A percentile compares a stretch with the other conserved stretches of the same genome.
Conservation (phyloP, 2,888 invertebrate species). For the Polyploca ridens region DNA sequence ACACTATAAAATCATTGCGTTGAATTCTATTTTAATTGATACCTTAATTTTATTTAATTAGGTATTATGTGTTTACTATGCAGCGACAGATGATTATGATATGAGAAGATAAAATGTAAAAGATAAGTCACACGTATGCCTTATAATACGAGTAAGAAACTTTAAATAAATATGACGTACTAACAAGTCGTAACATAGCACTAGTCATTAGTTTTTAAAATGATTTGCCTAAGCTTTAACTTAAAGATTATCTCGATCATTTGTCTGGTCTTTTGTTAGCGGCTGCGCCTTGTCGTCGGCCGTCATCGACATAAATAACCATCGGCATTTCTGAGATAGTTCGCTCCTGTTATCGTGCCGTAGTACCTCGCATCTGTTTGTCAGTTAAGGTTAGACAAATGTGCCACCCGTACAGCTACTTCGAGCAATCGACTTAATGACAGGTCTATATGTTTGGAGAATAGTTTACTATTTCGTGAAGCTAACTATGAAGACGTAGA, state of each 20-base stretch:
- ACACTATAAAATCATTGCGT: conserved; percentile 45
- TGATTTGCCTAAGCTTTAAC: conserved; percentile 49
- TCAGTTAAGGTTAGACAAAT: conserved; percentile 66
- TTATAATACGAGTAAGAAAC: neutral
- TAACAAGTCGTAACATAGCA: neutral
- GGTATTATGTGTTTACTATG: conserved; percentile 11
- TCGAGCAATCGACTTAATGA: conserved; percentile 51
- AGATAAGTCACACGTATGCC: neutral
- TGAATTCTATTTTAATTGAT: conserved; percentile 41
- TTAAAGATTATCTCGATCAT: conserved; percentile 74
- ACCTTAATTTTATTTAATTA: conserved; percentile 26
- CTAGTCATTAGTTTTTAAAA: conserved; percentile 36
- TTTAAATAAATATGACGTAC: neutral
- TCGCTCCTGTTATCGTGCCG: conserved; percentile 71
- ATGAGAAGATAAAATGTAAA: neutral
- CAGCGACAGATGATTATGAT: conserved; percentile 24
- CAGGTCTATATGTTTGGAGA: conserved; percentile 44
- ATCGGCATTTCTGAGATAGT: conserved; percentile 76
- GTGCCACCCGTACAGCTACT: conserved; percentile 74
- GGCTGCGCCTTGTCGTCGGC: conserved; percentile 56
- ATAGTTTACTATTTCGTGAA: conserved; percentile 25
- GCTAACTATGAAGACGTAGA: neutral
- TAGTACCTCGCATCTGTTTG: conserved; percentile 76
- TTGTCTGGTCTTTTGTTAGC: conserved; percentile 78
- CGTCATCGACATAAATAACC: conserved; percentile 76